Base-by-base conservation (phyloP, 2,888 invertebrate species). In the Andrena praecox region DNA sequence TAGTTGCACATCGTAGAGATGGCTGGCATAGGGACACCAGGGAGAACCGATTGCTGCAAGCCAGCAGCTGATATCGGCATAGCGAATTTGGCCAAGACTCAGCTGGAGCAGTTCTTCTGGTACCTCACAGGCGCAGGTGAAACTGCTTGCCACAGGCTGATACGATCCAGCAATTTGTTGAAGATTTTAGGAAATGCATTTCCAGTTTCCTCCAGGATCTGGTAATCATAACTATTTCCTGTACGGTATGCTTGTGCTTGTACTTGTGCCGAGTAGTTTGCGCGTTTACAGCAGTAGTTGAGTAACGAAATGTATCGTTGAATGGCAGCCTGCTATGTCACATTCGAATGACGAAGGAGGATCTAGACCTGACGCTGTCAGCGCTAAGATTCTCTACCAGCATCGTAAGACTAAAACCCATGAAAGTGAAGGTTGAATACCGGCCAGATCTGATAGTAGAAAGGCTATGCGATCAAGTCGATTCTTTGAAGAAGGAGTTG, bases 1-100 rank as follows among this genome's bases (percentile, higher is more conserved):
- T 80, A 94, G 94, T 85, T 95, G 63, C 94, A 94, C 83, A 81
- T 95, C 31, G 92, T 95, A 24, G 95, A 95, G 88, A 90, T 94
- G 89, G 94, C 94, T 48, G 95, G 95, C 16, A 91, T 89, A 8
- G 94, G 94, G 80, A 93, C 90, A 35, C 82, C 89, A 2, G 93
- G 94, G 3, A 84, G 60, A 33, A 93, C 83, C 2, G 87, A 89
- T 42, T 91, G 91, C 50, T 69, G 89, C 75, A 95, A 94, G 86
- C 87, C 90, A 16, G 84, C 90, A 2, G 80, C 75, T 2, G 93
- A 94, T 77, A 87, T 94, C 16, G 94, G 93, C 2, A 83, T 82
- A 16, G 94, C 93, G 12, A 95, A 95, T 89, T 90, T 94, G 35
- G 91, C 91, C 33, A 94, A 94, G 87, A 89, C 91, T 0, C 92